Base-by-base conservation (phyloP, 1,140 invertebrate species). In the Leptinotarsa texana region DNA sequence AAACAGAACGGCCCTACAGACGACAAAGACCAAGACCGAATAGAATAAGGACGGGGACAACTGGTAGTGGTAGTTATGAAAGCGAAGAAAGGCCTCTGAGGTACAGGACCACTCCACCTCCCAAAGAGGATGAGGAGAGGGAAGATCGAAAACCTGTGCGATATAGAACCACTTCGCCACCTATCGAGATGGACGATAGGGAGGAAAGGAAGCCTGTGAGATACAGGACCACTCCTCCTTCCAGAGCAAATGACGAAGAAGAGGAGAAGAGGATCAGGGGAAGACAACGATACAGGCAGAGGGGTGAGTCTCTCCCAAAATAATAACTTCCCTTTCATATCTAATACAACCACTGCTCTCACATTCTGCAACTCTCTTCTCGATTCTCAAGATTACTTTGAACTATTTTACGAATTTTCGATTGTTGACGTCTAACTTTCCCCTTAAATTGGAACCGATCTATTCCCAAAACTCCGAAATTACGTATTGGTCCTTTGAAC, bases 1-100 rank as follows among this genome's bases (percentile, higher is more conserved):
- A 80, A 67, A 78, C 74, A n/a, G 80, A 81, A 76, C 75, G 69
- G 67, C 80, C 79, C n/a, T 57, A 33, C n/a, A 77, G 77, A 77
- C 76, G 67, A 74, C 69, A 75, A 74, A 68, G 78, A 69, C 75
- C 75, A 18, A 77, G 72, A 61, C 78, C 78, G 57, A 68, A 65
- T 65, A 33, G 63, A 6, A 15, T 22, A 65, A 17, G 63, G 18
- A 48, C 42, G 21, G 47, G 24, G 13, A 17, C 13, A 17, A 17
- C 24, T 61, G 69, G 48, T 8, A 70, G 69, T 61, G 49, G 69
- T 24, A 66, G 24, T 6, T 27, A 24, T 15, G 57, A 61, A 17
- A 72, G n/a, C 18, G 51, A 73, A 65, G 71, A 73, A 27, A 63
- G 42, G 22, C 72, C 77, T 1, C 13, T 24, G 22, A 47, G 72